Base-by-base conservation (phyloP, 2,113 vertebrate species). In the Eurystomus gularis region DNA sequence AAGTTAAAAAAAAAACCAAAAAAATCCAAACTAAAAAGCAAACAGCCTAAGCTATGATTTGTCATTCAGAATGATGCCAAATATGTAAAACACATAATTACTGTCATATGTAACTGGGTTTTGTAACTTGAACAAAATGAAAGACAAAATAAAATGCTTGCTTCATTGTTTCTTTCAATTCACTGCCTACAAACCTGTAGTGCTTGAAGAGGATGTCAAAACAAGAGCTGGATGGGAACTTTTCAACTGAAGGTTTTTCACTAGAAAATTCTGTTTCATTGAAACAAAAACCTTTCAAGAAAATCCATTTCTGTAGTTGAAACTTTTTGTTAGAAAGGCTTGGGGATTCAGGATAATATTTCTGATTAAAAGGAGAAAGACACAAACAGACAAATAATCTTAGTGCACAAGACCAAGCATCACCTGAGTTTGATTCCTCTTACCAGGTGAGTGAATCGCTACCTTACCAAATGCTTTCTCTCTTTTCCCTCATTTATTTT, bases 191-290 rank as follows among this genome's bases (percentile, higher is more conserved):
- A 83, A 92, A 62, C n/a, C n/a, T 68, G 23, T 21, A 82, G 33
- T 21, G 19, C 73, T 85, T 93, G 70, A 93, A 85, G 25, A 95
- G 17, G 42, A 66, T 86, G 77, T 90, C 82, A 95, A 94, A 92
- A 87, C 46, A 82, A 46, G 46, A 89, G 51, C 39, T 87, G 37
- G 16, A 71, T 46, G 23, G 46, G 46, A 91, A 91, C 46, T 62
- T 92, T 73, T 83, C 51, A 61, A 75, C 91, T 91, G 73, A 78
- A 70, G 86, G 55, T 51, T 95, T 97, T 96, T 95, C 69, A 85
- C n/a, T 15, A 91, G 61, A 89, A 95, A 84, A 75, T 64, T 54
- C 19, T 76, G 49, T 66, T 88, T 80, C 88, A 77, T 44, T 93
- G 90, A 94, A 95, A 90, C 49, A 39, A 93, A 88, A 94, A 77